phyloP scores from a whole-genome alignment of 2,797 vertebrate genomes.

The Psittacula derbiana region DNA sequence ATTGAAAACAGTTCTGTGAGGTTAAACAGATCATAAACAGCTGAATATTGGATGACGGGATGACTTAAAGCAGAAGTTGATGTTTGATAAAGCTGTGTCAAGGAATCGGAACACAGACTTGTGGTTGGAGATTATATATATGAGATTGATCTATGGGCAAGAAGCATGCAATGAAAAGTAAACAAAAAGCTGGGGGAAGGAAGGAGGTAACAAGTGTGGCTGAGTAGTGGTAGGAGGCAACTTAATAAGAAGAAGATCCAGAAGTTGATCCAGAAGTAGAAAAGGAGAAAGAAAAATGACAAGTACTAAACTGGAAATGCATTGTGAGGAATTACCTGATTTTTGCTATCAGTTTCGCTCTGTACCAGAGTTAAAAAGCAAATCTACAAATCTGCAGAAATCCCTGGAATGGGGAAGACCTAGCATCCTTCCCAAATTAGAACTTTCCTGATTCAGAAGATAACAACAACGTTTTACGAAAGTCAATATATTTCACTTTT shows the following conservation, averaged over 20 bases:
- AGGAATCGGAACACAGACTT: background rate
- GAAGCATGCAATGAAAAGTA: background rate
- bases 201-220: background rate
- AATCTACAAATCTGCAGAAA: background rate
- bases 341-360: background rate
- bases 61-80: background rate
- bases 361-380: background rate
- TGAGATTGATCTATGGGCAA: background rate
- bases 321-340: background rate
- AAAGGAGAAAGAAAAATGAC: background rate
- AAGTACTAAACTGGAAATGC: background rate
- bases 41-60: background rate
- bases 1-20: background rate
- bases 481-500: background rate
- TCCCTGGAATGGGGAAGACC: background rate
- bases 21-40: background rate
- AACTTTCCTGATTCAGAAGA: background rate
- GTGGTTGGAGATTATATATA: background rate
- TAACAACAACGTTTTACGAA: rapidly evolving
- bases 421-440: background rate
- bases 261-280: background rate
- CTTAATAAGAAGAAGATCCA: background rate
- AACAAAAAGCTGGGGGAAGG: background rate
- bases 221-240: background rate
- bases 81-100: background rate